These are phyloP conservation scores for Xylota sylvarum DNA, from an alignment of 2,888 invertebrate genomes.

Conservation along the genomic window DNA sequence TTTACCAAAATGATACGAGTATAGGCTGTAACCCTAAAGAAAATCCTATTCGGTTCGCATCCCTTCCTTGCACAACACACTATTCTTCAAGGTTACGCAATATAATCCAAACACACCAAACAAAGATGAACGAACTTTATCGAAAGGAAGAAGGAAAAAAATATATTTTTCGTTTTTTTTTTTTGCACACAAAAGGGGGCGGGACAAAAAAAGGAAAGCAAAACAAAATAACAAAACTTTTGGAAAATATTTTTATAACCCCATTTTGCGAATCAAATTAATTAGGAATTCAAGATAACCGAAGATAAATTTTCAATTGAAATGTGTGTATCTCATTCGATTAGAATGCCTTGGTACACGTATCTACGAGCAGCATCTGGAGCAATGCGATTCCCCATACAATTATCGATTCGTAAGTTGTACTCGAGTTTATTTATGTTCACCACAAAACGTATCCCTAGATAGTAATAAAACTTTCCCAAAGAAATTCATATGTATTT, in stretches of 20 bases:
- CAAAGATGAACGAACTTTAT: constrained; percentile 53
- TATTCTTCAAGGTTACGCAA: constrained; percentile 35
- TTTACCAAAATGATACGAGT: too few relatives aligned
- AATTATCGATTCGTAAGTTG: constrained; percentile 8
- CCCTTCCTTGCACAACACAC: constrained; percentile 12
- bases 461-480: constrained; percentile 5
- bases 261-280: constrained; percentile 12
- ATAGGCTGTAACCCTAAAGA: too few relatives aligned
- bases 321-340: constrained; percentile 35
- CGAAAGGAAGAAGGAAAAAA: constrained; percentile 6
- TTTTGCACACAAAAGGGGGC: background rate
- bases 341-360: constrained; percentile 2
- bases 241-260: constrained; percentile 21
- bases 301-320: constrained; percentile 29
- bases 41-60: too few relatives aligned
- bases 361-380: background rate
- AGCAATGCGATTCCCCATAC: background rate
- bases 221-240: background rate
- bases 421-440: background rate
- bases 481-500: background rate
- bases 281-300: constrained; percentile 36
- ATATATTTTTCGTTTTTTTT: background rate
- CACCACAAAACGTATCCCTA: background rate
- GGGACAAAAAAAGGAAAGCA: background rate
- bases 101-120: constrained; percentile 15